Evolutionary conservation across 2,888 invertebrate species (phyloP), one percentile per base, ranked within the genome.

Genomic region (Volucella bombylans): DNA sequence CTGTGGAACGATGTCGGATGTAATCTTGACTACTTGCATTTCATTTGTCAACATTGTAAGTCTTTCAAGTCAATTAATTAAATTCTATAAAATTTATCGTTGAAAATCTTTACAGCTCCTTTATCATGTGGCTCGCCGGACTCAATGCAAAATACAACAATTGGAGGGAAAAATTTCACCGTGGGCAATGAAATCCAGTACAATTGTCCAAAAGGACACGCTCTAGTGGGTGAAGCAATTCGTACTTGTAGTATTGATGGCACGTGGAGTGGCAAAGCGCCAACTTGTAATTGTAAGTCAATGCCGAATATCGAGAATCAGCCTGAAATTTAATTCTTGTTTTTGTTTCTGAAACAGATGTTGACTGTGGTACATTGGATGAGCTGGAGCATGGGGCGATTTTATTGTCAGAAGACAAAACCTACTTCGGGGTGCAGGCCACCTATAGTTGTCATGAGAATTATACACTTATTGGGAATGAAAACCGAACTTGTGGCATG

Each of bases 1-100:
- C 93, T 96, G 0, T 98, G 98, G 97, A 98, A 98, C 91, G 98
- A 98, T 91, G 97, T 98, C 31, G 97, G 97, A 67, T 98, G 98
- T 90, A 97, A 97, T 91, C 94, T 98, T 78, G 97, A 98, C 92
- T 97, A 97, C 89, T 93, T 97, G 74, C 97, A 97, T 92, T 98
- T 97, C 95, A 96, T 98, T 89, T 98, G 98, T 92, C 97, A 97
- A 92, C 96, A 96, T 93, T 94, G 97, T 97, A 93, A 95, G 95
- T 94, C 74, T 15, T 50, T 54, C 57, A 67, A 49, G 31, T 31
- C 6, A 65, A 45, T 18, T 52, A 6, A 8, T 43, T 39, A 4
- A 14, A 45, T 9, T 12, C n/a, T 54, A n/a, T 38, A 43, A 61
- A 14, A 18, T 47, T 15, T 31, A n/a, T 38, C 9, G 47, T 0